These are phyloP conservation scores for Orycteropus afer DNA, from an alignment of 2,113 vertebrate genomes.

Conservation along the genomic window DNA sequence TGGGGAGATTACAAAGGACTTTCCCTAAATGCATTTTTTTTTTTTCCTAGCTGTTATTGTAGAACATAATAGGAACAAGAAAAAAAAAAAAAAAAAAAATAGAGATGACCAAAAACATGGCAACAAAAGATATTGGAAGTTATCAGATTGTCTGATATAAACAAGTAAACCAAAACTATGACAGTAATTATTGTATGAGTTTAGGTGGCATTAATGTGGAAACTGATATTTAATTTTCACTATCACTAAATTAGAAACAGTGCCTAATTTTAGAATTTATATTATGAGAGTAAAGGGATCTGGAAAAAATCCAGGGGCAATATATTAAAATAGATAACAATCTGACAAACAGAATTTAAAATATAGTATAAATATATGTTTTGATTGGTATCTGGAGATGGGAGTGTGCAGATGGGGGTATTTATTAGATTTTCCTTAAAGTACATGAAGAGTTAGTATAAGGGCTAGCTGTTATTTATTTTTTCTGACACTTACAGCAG, in stretches of 20 bases:
- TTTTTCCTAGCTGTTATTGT: too few relatives aligned
- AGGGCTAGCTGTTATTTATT: not conserved
- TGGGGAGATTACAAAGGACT: not conserved
- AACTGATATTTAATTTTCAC: not conserved
- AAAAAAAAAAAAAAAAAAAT: not conserved
- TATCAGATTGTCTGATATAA: not conserved
- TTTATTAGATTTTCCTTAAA: not conserved
- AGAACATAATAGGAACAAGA: not conserved
- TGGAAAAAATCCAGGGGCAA: not conserved
- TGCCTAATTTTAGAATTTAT: not conserved
- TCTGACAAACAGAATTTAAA: not conserved
- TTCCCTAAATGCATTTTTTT: too few relatives aligned
- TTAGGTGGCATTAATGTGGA: not conserved
- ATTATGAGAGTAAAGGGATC: not conserved
- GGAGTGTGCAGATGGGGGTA: not conserved
- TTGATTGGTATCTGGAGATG: not conserved
- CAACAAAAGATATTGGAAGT: not conserved
- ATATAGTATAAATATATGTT: not conserved
- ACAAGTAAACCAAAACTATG: not conserved
- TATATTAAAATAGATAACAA: conserved; percentile 9
- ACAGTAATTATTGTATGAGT: not conserved
- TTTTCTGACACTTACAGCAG: not conserved
- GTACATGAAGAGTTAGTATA: not conserved
- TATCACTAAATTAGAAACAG: not conserved
- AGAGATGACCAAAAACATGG: not conserved